Percentiles rank a stretch among this genome's conserved stretches.
Conservation (phyloP, 1,140 invertebrate species). For the Halictus rubicundus region DNA sequence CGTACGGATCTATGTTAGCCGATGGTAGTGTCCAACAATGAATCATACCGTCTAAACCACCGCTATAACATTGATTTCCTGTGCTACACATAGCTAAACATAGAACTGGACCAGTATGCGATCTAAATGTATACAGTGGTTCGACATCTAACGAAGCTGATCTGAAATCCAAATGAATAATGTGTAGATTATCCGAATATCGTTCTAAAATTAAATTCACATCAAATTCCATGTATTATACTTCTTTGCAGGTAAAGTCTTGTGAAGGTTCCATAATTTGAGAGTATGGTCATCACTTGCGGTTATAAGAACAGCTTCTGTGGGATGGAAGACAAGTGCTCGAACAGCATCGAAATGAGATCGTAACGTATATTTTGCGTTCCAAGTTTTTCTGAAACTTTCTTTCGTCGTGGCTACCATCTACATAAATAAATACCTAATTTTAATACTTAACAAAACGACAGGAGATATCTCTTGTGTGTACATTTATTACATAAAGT, state of each 20-base stretch:
- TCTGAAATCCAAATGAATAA: conserved; percentile 73
- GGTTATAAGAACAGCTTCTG: conserved; percentile 97
- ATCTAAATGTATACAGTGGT: conserved; percentile 98
- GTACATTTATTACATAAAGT: too few relatives aligned
- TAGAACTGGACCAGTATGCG: conserved; percentile 95
- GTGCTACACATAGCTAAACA: conserved; percentile 95
- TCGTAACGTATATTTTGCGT: conserved; percentile 97
- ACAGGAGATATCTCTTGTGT: background rate
- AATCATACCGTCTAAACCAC: conserved; percentile 95
- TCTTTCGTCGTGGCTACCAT: conserved; percentile 91
- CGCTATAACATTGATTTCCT: conserved; percentile 97
- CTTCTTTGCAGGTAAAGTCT: conserved; percentile 98
- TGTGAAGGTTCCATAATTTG: conserved; percentile 99
- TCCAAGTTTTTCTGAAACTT: conserved; percentile 98
- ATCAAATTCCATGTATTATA: conserved; percentile 72
- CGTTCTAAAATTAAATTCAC: background rate
- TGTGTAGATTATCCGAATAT: background rate
- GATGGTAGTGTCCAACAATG: conserved; percentile 98
- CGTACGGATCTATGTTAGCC: conserved; percentile 97
- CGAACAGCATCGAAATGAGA: conserved; percentile 99
- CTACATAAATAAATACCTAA: conserved; percentile 73
- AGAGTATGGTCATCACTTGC: conserved; percentile 99
- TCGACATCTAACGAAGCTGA: conserved; percentile 97
- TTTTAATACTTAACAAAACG: background rate
- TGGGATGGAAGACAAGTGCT: conserved; percentile 98